Percentiles rank a stretch among this genome's conserved stretches.
phyloP scores from a whole-genome alignment of 1,140 invertebrate species.

The Pogonomyrmex barbatus region DNA sequence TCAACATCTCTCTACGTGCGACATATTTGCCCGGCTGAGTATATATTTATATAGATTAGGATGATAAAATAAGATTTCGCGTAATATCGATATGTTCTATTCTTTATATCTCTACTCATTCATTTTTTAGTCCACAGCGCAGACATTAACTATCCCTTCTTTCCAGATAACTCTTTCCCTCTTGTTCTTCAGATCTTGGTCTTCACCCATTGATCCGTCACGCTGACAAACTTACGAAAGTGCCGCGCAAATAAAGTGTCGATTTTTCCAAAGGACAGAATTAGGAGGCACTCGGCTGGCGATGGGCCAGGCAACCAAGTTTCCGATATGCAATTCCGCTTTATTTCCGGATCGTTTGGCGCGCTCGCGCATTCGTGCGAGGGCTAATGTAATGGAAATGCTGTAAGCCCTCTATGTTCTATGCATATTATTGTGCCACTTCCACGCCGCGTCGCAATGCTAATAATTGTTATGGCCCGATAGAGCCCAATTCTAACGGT shows the following conservation, averaged over 20 bases:
- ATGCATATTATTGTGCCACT: conserved; percentile 83
- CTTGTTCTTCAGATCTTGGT: background rate
- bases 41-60: background rate
- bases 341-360: conserved; percentile 82
- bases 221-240: conserved; percentile 57
- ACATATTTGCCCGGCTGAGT: background rate
- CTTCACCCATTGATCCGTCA: conserved; percentile 34
- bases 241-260: conserved; percentile 65
- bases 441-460: conserved; percentile 73
- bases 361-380: conserved; percentile 74
- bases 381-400: conserved; percentile 82
- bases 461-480: conserved; percentile 82
- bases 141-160: background rate
- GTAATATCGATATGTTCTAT: too few species aligned
- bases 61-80: background rate
- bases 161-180: background rate
- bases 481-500: conserved; percentile 76
- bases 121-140: background rate
- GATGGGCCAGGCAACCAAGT: conserved; percentile 70
- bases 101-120: background rate
- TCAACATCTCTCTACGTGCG: background rate
- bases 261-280: conserved; percentile 76
- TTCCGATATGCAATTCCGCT: conserved; percentile 79
- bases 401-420: conserved; percentile 72
- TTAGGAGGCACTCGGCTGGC: conserved; percentile 73